Evolutionary conservation across 2,888 invertebrate species (phyloP), one percentile per base, ranked within the genome.

Genomic region (Sinopyrophorus schimmeli): DNA sequence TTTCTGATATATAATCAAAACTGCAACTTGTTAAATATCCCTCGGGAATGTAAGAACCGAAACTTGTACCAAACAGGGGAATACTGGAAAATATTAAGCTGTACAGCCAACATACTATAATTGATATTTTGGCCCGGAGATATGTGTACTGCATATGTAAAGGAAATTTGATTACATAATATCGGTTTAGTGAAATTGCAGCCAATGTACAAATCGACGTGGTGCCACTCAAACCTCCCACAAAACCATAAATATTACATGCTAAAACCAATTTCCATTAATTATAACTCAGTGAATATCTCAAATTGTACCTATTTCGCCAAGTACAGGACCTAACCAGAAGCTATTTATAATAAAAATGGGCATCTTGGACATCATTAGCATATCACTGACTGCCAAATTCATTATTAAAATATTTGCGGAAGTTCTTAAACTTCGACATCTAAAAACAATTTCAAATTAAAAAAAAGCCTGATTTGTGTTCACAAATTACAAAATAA

Each of bases 11-110:
- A 65, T 92, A 92, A 71, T 92, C 91, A 67, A 89, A 92, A 63
- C 90, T 87, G 73, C 92, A 92, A 61, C 87, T 87, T 11, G 89
- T 90, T 48, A 91, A 78, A 66, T 82, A 89, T 1, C 89, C 91
- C 70, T 92, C 92, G 3, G 91, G 89, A 9, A 89, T 86, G 73
- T 91, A 92, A 20, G 77, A 77, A 12, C 86, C 86, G 58, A 87
- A 78, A 5, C 88, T 87, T 27, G 88, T 76, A 61, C 84, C 78
- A 15, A 83, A 67, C 1, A 87, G 80, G 0, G 91, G 92, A 38
- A 89, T 79, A 3, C 80, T 68, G 1, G 89, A 81, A 67, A 89
- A 89, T 9, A 80, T 58, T 5, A 79, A 72, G 2, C 88, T 85
- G 69, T 90, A 91, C 9, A 83, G 52, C 92, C 92, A 92, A 46